Conservation (phyloP, 1,140 invertebrate species). For the Glossosoma conforme region DNA sequence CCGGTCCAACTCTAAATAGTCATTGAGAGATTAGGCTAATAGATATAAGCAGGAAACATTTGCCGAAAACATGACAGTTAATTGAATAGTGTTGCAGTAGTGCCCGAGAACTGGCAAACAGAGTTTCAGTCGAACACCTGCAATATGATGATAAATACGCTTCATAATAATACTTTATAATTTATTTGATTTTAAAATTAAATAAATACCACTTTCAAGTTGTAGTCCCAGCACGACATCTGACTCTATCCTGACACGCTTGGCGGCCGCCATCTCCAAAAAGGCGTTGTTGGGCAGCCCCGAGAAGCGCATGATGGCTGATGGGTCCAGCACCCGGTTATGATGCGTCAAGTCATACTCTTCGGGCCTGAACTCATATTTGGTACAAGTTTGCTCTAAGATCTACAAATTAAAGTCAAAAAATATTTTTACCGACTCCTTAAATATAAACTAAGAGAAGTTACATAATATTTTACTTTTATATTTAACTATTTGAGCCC, state of each 20-base stretch:
- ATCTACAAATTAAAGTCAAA: conserved; percentile 44
- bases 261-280: conserved; percentile 56
- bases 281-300: conserved; percentile 65
- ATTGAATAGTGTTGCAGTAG: too few relatives aligned
- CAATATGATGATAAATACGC: too few relatives aligned
- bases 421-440: too few relatives aligned
- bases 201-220: conserved; percentile 53
- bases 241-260: conserved; percentile 46
- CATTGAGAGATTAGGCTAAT: too few relatives aligned
- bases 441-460: not conserved
- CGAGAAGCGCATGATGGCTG: conserved; percentile 58
- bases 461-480: not conserved
- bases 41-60: too few relatives aligned
- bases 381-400: conserved; percentile 63
- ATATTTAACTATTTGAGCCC: too few relatives aligned
- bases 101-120: too few relatives aligned
- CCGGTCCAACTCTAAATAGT: too few relatives aligned
- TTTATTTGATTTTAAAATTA: too few relatives aligned
- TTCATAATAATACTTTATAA: too few relatives aligned
- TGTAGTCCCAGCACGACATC: conserved; percentile 59
- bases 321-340: conserved; percentile 57
- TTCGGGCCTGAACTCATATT: conserved; percentile 54
- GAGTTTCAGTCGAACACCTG: too few relatives aligned
- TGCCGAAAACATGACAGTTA: too few relatives aligned
- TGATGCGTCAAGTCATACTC: conserved; percentile 64